phyloP scores from a whole-genome alignment of 1,140 invertebrate species.

The Stegodyphus mimosarum region DNA sequence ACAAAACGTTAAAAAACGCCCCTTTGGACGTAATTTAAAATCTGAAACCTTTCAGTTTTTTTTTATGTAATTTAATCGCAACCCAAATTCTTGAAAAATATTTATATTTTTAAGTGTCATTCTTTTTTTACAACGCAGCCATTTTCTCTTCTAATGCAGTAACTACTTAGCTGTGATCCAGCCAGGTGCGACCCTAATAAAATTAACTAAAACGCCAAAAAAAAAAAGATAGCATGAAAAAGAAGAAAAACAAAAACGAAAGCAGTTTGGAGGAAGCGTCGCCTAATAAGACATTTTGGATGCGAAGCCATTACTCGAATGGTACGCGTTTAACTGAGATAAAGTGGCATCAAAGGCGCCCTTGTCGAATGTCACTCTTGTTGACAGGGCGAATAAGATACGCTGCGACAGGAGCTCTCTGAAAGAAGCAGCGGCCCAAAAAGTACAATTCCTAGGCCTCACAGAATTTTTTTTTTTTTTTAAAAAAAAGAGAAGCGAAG shows the following conservation, averaged over 20 bases:
- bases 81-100: too few relatives aligned
- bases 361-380: conserved; percentile 43
- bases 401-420: background rate
- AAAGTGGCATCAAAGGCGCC: conserved; percentile 38
- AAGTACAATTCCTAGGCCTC: conserved; percentile 4
- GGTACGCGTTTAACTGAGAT: conserved; percentile 29
- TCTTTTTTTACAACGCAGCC: too few relatives aligned
- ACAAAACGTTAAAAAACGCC: too few relatives aligned
- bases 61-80: too few relatives aligned
- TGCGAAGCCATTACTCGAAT: conserved; percentile 30
- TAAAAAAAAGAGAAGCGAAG: conserved; percentile 4
- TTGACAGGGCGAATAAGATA: conserved; percentile 56
- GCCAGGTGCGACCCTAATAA: conserved; percentile 44
- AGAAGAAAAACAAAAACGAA: background rate
- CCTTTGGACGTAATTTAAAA: too few relatives aligned
- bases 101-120: too few relatives aligned
- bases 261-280: background rate
- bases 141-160: too few relatives aligned
- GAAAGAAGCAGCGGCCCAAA: conserved; percentile 5
- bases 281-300: conserved; percentile 57
- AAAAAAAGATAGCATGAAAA: background rate
- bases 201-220: background rate
- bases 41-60: too few relatives aligned
- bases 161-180: background rate
- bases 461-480: background rate